These are phyloP conservation scores for Tanypteryx hageni DNA, from an alignment of 2,888 invertebrate genomes.

Conservation along the genomic window DNA sequence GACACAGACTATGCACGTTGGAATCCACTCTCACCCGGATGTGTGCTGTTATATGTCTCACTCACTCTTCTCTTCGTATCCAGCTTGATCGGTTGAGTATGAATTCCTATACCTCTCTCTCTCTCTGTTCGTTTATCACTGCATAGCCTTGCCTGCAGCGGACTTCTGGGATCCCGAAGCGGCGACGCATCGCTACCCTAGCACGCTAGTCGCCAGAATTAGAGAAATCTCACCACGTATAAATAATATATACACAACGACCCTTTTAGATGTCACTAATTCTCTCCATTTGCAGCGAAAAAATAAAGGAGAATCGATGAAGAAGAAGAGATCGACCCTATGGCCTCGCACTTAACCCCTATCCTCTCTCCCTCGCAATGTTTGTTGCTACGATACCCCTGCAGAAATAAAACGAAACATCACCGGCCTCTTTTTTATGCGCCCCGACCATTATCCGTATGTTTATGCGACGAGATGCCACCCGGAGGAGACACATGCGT, in stretches of 20 bases:
- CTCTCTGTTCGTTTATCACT: too few species aligned
- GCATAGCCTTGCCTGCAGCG: slow-evolving; percentile 54
- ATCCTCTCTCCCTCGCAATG: neutral
- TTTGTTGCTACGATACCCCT: neutral
- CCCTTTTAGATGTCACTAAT: slow-evolving; percentile 23
- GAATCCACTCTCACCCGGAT: slow-evolving; percentile 9
- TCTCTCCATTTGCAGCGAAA: slow-evolving; percentile 52
- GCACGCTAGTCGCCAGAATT: slow-evolving; percentile 48
- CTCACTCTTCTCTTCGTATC: neutral
- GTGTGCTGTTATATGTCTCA: neutral
- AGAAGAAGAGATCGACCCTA: neutral
- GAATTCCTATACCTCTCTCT: neutral
- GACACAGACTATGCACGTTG: neutral
- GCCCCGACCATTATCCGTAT: neutral
- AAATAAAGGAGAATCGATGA: neutral
- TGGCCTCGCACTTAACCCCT: neutral
- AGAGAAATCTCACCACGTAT: neutral
- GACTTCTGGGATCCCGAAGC: slow-evolving; percentile 6
- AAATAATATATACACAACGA: neutral
- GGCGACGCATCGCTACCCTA: slow-evolving; percentile 6
- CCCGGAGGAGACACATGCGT: neutral
- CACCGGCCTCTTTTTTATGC: neutral
- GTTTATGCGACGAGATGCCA: slow-evolving; percentile 14
- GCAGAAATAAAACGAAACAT: neutral
- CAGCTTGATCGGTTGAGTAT: neutral